These are phyloP conservation scores for Orthosia gracilis DNA, from an alignment of 2,888 invertebrate genomes.

Conservation along the genomic window DNA sequence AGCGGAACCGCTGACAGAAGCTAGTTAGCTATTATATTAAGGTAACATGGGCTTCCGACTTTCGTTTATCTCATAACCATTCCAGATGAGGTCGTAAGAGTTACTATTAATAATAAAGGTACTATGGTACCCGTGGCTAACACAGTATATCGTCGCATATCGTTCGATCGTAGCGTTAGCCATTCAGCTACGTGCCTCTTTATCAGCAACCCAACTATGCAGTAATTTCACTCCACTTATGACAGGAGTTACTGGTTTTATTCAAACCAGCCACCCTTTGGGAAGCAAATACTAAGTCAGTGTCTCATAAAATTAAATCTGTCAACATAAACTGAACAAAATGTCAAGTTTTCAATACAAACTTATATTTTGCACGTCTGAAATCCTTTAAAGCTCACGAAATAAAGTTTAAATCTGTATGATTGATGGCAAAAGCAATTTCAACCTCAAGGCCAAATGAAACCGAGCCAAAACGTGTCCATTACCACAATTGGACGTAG, in stretches of 20 bases:
- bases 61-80: too few relatives aligned
- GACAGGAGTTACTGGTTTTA: constrained; percentile 43
- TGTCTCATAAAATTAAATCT: constrained; percentile 72
- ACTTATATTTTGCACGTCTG: constrained; percentile 25
- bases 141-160: not conserved
- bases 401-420: constrained; percentile 55
- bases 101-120: constrained; percentile 1
- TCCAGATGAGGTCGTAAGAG: not conserved
- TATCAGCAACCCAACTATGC: constrained; percentile 23
- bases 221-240: constrained; percentile 9
- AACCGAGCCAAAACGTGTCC: constrained; percentile 72
- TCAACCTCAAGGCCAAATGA: constrained; percentile 69
- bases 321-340: constrained; percentile 73
- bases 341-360: constrained; percentile 64
- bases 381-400: constrained; percentile 22
- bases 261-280: constrained; percentile 25
- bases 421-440: constrained; percentile 50
- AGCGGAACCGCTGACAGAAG: too few relatives aligned
- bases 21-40: too few relatives aligned
- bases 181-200: constrained; percentile 13
- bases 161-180: not conserved
- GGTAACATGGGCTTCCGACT: too few relatives aligned
- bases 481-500: constrained; percentile 65
- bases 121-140: not conserved
- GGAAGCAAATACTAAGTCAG: constrained; percentile 68